These are phyloP conservation scores for Eledona agricola DNA, from an alignment of 2,888 invertebrate species.

Conservation along the genomic window DNA sequence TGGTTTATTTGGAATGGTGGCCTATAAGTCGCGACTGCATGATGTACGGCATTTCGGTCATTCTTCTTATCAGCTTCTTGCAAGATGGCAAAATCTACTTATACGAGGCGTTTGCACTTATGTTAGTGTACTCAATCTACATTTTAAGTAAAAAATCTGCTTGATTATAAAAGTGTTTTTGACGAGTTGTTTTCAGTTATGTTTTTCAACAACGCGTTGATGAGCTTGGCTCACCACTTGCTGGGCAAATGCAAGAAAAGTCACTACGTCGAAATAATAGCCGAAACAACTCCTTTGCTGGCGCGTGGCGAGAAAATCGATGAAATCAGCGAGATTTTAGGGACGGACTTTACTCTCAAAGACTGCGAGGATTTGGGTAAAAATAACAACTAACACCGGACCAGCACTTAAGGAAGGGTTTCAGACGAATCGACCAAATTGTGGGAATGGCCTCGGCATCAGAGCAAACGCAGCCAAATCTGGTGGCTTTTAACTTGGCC, in stretches of 20 bases:
- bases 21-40: constrained; percentile 78
- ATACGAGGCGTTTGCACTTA: constrained; percentile 78
- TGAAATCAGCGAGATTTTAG: constrained; percentile 47
- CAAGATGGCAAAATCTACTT: constrained; percentile 77
- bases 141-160: constrained; percentile 74
- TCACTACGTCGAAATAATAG: constrained; percentile 66
- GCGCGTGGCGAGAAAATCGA: constrained; percentile 43
- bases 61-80: constrained; percentile 73
- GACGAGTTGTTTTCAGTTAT: constrained; percentile 73
- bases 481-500: constrained; percentile 78
- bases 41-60: constrained; percentile 77
- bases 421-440: constrained; percentile 61
- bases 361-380: constrained; percentile 61
- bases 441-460: constrained; percentile 69
- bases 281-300: constrained; percentile 62
- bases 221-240: constrained; percentile 64
- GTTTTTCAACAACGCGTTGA: constrained; percentile 72
- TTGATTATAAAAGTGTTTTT: constrained; percentile 23
- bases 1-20: constrained; percentile 78
- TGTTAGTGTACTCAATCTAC: constrained; percentile 75
- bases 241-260: constrained; percentile 64
- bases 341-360: constrained; percentile 58
- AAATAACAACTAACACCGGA: constrained; percentile 1
- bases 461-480: constrained; percentile 61
- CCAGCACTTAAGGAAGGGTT: constrained; percentile 9